Evolutionary conservation across 1,140 invertebrate species (phyloP).

Genomic region (Palaemon carinicauda): DNA sequence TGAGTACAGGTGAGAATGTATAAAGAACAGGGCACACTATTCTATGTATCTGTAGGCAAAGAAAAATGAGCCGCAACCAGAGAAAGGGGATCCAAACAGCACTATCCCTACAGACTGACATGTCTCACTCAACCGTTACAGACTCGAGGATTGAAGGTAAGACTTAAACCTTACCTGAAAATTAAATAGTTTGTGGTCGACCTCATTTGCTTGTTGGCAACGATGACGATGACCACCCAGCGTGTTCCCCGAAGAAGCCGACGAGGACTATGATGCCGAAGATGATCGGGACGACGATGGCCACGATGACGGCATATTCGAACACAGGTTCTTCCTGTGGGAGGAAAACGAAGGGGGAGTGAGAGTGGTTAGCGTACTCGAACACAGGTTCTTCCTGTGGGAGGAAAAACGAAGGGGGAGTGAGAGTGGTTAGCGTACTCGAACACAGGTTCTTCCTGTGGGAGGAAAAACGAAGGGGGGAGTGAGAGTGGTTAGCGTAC

Average conservation of each 20-base stretch:
- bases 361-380: neutral
- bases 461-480: neutral
- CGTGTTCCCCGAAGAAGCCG: too few relatives aligned
- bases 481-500: neutral
- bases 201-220: conserved; percentile 87
- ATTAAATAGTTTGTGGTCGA: conserved; percentile 93
- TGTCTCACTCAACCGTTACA: too few relatives aligned
- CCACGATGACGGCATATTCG: conserved; percentile 54
- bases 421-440: neutral
- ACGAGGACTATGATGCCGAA: conserved; percentile 89
- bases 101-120: too few relatives aligned
- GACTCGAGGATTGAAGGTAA: too few relatives aligned
- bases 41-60: too few relatives aligned
- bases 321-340: conserved; percentile 25
- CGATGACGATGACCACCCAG: conserved; percentile 86
- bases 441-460: too few relatives aligned
- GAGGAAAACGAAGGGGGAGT: neutral
- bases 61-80: too few relatives aligned
- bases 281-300: conserved; percentile 78
- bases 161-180: conserved; percentile 50
- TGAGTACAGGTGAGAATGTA: too few relatives aligned
- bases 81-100: too few relatives aligned
- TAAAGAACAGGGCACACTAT: too few relatives aligned
- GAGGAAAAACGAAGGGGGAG: neutral
- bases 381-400: too few relatives aligned